Evolutionary conservation across 2,797 vertebrate species (phyloP).

Genomic region (Ctenopoma multispine): DNA sequence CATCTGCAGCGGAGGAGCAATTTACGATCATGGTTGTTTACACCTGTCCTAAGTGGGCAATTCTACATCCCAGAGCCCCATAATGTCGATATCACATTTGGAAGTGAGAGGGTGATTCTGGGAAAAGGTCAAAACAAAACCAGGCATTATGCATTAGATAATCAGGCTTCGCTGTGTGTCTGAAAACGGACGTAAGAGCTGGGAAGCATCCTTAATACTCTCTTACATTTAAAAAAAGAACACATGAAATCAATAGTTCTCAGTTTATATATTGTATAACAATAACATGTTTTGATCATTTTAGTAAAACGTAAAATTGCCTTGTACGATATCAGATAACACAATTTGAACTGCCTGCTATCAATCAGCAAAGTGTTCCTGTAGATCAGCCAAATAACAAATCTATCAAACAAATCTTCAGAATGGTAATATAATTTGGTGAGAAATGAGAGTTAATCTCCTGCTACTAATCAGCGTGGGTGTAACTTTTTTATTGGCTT

Average conservation of each 20-base stretch:
- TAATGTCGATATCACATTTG: constrained; percentile 64
- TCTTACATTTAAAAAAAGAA: constrained; percentile 10
- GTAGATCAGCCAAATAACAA: neutral
- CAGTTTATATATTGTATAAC: neutral
- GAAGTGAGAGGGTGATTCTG: constrained; percentile 51
- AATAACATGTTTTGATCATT: neutral
- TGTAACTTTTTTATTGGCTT: neutral
- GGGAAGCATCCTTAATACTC: neutral
- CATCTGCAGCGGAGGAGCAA: constrained; percentile 62
- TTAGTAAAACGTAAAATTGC: neutral
- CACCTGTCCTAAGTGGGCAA: constrained; percentile 67
- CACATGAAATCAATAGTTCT: neutral
- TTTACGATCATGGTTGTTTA: constrained; percentile 64
- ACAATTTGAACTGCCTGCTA: neutral
- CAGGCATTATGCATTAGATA: constrained; percentile 34
- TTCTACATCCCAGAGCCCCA: constrained; percentile 56
- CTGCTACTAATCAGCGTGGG: neutral
- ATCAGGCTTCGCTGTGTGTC: constrained; percentile 15
- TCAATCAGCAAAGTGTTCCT: neutral
- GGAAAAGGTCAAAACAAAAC: constrained; percentile 61
- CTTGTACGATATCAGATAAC: neutral
- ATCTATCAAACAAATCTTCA: neutral
- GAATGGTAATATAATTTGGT: constrained; percentile 5
- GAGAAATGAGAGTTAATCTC: neutral
- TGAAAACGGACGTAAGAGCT: constrained; percentile 38